phyloP scores from a whole-genome alignment of 2,888 invertebrate species.

The Diarsia mendica region DNA sequence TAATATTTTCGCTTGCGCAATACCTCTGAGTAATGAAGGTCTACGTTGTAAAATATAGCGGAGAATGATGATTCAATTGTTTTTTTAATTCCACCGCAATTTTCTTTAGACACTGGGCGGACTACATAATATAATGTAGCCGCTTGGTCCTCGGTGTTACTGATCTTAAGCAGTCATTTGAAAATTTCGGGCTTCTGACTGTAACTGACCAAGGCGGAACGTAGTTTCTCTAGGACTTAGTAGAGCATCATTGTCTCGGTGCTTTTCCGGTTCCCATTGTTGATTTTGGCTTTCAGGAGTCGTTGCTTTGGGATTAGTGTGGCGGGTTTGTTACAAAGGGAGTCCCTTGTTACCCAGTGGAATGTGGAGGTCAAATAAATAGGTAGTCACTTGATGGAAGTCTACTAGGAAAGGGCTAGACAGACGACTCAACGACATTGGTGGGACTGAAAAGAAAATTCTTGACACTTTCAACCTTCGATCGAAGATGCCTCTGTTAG shows the following conservation, averaged over 20 bases:
- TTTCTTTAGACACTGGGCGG: not conserved
- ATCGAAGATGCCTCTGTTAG: not conserved
- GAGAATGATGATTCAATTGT: not conserved
- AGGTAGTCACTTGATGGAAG: not conserved
- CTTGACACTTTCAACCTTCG: not conserved
- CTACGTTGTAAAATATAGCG: conserved; percentile 15
- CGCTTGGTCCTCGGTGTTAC: not conserved
- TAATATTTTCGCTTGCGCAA: conserved; percentile 70
- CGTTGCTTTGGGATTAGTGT: too few relatives aligned
- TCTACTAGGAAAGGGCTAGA: not conserved
- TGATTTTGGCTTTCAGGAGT: too few relatives aligned
- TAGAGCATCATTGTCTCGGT: too few relatives aligned
- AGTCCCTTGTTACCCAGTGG: not conserved
- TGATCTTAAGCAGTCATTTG: not conserved
- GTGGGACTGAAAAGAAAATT: not conserved
- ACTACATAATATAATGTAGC: too few relatives aligned
- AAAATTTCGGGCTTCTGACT: too few relatives aligned
- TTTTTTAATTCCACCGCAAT: not conserved
- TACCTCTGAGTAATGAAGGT: conserved; percentile 37
- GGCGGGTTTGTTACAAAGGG: too few relatives aligned
- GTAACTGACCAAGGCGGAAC: too few relatives aligned
- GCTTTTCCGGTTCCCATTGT: too few relatives aligned
- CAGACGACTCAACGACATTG: not conserved
- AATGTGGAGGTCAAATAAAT: not conserved
- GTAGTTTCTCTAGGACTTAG: too few relatives aligned